A percentile compares a stretch with the other conserved stretches of the same genome.
These are phyloP conservation scores for Paralichthys olivaceus DNA, from an alignment of 2,113 vertebrate species.

Conservation along the genomic window DNA sequence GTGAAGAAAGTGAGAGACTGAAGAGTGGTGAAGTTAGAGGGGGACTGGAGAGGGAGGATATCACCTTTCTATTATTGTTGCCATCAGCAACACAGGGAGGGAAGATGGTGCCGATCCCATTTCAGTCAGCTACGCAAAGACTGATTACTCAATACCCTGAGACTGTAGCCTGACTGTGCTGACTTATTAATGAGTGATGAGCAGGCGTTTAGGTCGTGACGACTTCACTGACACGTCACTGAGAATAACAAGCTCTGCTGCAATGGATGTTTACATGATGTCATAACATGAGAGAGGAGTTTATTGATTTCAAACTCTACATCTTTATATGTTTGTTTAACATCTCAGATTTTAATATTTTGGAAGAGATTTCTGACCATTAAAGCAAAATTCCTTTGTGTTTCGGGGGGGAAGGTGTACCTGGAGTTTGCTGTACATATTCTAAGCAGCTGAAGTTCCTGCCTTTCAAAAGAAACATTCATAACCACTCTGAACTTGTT, in stretches of 20 bases:
- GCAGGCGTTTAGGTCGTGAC: conserved; percentile 38
- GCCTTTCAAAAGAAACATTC: too few relatives aligned
- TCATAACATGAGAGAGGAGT: not conserved
- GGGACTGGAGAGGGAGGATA: conserved; percentile 21
- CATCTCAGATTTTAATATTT: not conserved
- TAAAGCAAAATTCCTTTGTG: not conserved
- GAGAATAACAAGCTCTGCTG: not conserved
- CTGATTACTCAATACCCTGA: conserved; percentile 58
- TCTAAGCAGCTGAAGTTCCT: too few relatives aligned
- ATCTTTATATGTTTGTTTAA: not conserved
- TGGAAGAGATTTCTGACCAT: not conserved
- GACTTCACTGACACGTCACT: conserved; percentile 8
- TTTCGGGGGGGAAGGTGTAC: too few relatives aligned
- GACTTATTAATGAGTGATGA: conserved; percentile 75
- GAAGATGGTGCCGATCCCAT: conserved; percentile 40
- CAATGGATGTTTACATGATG: not conserved
- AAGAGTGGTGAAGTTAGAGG: conserved; percentile 26
- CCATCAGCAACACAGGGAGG: conserved; percentile 45
- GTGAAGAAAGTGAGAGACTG: not conserved
- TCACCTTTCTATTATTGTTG: conserved; percentile 50
- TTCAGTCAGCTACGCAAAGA: conserved; percentile 54
- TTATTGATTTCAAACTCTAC: too few relatives aligned
- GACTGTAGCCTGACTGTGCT: conserved; percentile 50
- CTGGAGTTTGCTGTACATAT: too few relatives aligned
- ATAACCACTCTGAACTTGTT: too few relatives aligned